Percentiles rank a stretch among this genome's conserved stretches.
phyloP scores from a whole-genome alignment of 1,140 invertebrate genomes.

The Latrodectus geometricus region DNA sequence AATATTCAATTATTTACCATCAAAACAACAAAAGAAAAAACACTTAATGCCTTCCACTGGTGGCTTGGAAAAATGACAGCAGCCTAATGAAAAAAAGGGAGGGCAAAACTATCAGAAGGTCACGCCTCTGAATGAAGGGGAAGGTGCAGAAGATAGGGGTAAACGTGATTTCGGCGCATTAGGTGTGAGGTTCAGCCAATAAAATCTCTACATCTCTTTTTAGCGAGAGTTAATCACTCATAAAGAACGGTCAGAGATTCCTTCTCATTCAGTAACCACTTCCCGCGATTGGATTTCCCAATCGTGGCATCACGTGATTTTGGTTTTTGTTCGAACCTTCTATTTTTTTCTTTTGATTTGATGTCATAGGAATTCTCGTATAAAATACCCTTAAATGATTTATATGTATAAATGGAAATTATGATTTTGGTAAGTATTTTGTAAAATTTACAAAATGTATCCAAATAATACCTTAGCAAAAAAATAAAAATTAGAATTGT shows the following conservation, averaged over 20 bases:
- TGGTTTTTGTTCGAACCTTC: background rate
- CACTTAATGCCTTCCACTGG: background rate
- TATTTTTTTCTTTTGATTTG: no score
- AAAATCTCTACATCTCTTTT: conserved; percentile 40
- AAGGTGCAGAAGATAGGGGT: background rate
- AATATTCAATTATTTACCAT: no score
- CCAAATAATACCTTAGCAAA: no score
- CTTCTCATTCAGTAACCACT: conserved; percentile 49
- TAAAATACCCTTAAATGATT: no score
- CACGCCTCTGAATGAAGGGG: conserved; percentile 9
- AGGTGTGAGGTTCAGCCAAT: conserved; percentile 39
- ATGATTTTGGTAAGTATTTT: no score
- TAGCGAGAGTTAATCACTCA: conserved; percentile 68
- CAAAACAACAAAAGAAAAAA: no score
- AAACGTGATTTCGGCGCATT: conserved; percentile 50
- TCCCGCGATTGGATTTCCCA: conserved; percentile 42
- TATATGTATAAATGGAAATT: no score
- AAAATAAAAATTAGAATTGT: no score
- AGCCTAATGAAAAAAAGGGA: background rate
- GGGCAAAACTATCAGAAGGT: conserved; percentile 48
- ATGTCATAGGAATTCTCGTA: no score
- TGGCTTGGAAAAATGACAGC: background rate
- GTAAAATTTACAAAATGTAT: no score
- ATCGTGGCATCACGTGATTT: conserved; percentile 29
- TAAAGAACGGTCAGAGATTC: conserved; percentile 65